Percentiles rank a stretch among this genome's conserved stretches.
These are phyloP conservation scores for Dicentrarchus labrax DNA, from an alignment of 2,113 vertebrate species.

Conservation along the genomic window DNA sequence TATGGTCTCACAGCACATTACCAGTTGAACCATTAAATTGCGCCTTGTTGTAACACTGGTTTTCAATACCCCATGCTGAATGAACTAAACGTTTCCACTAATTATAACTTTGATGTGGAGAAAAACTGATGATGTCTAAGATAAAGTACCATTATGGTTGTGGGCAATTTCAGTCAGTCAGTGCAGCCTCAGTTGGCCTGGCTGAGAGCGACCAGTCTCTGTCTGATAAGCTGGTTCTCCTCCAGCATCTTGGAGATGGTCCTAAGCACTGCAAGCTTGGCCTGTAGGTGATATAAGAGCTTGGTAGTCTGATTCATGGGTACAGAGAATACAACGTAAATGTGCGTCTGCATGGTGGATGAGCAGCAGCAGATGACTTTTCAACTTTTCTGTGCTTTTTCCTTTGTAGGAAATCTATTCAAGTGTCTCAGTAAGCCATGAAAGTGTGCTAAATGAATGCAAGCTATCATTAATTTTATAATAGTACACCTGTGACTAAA, in stretches of 20 bases:
- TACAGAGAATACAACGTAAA: background rate
- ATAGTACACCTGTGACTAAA: background rate
- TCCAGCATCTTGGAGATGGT: constrained; percentile 90
- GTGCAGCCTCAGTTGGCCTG: constrained; percentile 46
- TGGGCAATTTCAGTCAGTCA: background rate
- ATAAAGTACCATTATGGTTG: background rate
- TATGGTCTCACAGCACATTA: background rate
- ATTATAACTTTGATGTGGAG: background rate
- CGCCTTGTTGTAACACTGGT: constrained; percentile 4
- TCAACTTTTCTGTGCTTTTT: too few species aligned
- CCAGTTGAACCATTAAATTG: background rate
- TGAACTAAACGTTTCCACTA: background rate
- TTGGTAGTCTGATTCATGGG: background rate
- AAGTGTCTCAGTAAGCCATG: background rate
- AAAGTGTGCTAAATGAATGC: background rate
- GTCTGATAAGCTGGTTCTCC: constrained; percentile 90
- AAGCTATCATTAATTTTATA: background rate
- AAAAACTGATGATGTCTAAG: background rate
- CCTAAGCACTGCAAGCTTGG: constrained; percentile 82
- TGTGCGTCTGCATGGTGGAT: background rate
- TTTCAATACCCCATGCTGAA: background rate
- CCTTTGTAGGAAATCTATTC: too few species aligned
- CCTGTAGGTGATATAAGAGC: constrained; percentile 62
- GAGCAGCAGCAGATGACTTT: background rate
- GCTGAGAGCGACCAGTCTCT: constrained; percentile 78